phyloP scores from a whole-genome alignment of 2,113 vertebrate genomes.

The Phyllostomus hastatus region DNA sequence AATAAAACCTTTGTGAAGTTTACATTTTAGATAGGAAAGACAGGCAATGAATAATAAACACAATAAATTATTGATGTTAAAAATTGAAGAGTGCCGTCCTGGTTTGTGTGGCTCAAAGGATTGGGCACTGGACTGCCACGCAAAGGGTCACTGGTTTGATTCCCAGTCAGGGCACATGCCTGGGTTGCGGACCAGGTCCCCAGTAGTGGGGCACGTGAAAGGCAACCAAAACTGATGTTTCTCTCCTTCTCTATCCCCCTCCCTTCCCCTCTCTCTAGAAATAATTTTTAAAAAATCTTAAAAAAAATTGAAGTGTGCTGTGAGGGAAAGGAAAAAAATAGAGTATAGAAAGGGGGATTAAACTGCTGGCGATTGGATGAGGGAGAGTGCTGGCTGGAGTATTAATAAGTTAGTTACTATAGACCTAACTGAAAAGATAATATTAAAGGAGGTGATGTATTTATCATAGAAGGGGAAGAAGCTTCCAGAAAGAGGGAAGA shows the following conservation, averaged over 20 bases:
- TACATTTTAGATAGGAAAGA: background rate
- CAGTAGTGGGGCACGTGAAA: too few relatives aligned
- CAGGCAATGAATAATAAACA: background rate
- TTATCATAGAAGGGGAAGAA: background rate
- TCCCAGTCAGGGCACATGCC: too few relatives aligned
- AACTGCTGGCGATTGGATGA: background rate
- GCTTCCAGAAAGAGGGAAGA: background rate
- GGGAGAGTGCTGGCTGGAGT: background rate
- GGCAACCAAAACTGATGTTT: too few relatives aligned
- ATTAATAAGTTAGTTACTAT: background rate
- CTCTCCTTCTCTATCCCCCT: too few relatives aligned
- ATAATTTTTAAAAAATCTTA: too few relatives aligned
- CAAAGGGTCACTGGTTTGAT: too few relatives aligned
- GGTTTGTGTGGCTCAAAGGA: too few relatives aligned
- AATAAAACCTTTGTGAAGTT: background rate
- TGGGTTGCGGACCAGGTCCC: too few relatives aligned
- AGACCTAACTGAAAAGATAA: background rate
- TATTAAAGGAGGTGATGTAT: background rate
- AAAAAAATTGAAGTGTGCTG: background rate
- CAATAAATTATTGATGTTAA: background rate
- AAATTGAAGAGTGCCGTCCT: background rate
- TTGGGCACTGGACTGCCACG: too few relatives aligned
- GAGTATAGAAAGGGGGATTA: background rate
- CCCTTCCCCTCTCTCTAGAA: too few relatives aligned
- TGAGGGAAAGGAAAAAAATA: background rate